phyloP scores from a whole-genome alignment of 1,140 invertebrate genomes.

The Aphelenchoides besseyi region DNA sequence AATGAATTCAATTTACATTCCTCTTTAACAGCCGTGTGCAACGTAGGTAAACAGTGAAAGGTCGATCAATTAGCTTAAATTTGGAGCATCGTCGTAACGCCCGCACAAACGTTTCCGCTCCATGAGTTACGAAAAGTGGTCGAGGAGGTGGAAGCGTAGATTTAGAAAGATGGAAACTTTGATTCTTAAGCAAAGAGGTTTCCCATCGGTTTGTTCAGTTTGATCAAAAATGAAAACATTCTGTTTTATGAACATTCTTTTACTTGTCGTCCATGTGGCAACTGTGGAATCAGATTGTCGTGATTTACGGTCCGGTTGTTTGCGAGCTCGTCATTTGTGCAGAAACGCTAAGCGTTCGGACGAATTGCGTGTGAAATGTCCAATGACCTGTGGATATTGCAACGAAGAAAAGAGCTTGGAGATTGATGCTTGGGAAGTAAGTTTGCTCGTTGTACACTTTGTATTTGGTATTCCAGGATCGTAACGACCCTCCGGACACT shows the following conservation, averaged over 20 bases:
- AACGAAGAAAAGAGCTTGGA: background rate
- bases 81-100: too few relatives aligned
- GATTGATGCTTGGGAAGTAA: background rate
- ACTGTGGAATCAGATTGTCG: background rate
- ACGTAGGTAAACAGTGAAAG: too few relatives aligned
- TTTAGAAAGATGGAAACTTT: background rate
- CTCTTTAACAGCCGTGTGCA: too few relatives aligned
- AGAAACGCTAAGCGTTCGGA: background rate
- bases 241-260: background rate
- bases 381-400: background rate
- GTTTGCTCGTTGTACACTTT: background rate
- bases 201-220: background rate
- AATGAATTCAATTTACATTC: background rate
- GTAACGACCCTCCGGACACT: background rate
- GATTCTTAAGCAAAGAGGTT: too few relatives aligned
- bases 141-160: background rate
- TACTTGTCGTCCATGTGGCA: background rate
- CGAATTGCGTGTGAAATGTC: background rate
- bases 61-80: too few relatives aligned
- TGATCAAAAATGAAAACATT: background rate
- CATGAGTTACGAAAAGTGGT: too few relatives aligned
- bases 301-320: background rate
- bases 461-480: background rate
- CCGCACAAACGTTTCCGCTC: too few relatives aligned
- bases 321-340: background rate